Base-by-base conservation (phyloP, 2,888 invertebrate genomes). In the Asteroscopus sphinx region DNA sequence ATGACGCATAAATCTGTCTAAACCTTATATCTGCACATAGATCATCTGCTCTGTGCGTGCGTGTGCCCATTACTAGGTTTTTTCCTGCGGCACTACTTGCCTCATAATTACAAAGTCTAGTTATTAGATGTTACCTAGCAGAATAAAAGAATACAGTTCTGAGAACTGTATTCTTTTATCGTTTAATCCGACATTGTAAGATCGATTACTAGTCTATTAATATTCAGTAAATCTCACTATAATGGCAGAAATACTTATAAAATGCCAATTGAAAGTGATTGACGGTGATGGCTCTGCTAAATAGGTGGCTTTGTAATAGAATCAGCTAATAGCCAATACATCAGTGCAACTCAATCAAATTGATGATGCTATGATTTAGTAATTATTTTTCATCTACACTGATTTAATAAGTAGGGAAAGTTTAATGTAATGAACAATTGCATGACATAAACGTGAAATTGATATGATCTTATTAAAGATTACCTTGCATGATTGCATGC, bases 81-180 rank as follows among this genome's bases (percentile, higher is more conserved):
- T 90, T 89, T 82, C 80, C 73, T 54, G 68, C 78, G 80, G 80
- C 82, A 80, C 80, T 82, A 82, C 81, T 83, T 73, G 80, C 81
- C 75, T 72, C 77, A 77, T 85, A 88, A 86, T 86, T 82, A 85
- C 80, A 76, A 83, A 79, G 71, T 75, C 73, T 81, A 76, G 80
- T 78, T 81, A 81, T 76, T 61, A 76, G 64, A 68, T 64, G 67
- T 73, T 73, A 60, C 36, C 69, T n/a, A n/a, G n/a, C n/a, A n/a
- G n/a, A n/a, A n/a, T n/a, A n/a, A n/a, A n/a, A n/a, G n/a, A n/a
- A n/a, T n/a, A n/a, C n/a, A n/a, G n/a, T n/a, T n/a, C n/a, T n/a
- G n/a, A 77, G 68, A 79, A 71, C 76, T 67, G 77, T 76, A 72
- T 64, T 59, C 59, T 68, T 68, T 68, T 60, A 72, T 68, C 53